Evolutionary conservation across 2,888 invertebrate species (phyloP), one percentile per base, ranked within the genome.

Genomic region (Drosophila kuntzei): DNA sequence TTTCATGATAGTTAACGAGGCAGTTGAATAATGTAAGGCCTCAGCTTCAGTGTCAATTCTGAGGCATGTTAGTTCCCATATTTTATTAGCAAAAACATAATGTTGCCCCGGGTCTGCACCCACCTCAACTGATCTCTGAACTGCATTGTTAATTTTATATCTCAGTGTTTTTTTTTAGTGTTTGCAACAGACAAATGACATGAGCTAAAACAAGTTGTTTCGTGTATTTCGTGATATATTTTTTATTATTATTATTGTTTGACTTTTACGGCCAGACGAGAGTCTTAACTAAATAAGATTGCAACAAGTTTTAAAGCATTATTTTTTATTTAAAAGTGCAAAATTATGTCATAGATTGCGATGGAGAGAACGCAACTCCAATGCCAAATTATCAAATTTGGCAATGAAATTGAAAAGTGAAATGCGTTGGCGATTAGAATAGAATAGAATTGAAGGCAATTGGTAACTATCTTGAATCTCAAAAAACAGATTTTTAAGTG

Each of bases 41-140:
- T 20, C 37, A 43, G 64, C 20, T 39, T 22, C 18, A 43, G 65
- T 72, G 39, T 57, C 27, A 64, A 36, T 60, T 49, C 18, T 39
- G 32, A 61, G 47, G 54, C 54, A 59, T 60, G 49, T 29, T 25
- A 54, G 34, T 54, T 18, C 43, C 22, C n/a, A 29, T 54, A 44
- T 44, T 66, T 61, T 54, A 39, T 43, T 43, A 34, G 49, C 49
- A 47, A 27, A 32, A 60, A 20, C 20, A 36, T 57, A 44, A 43
- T 34, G n/a, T 41, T 29, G 25, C 14, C 11, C 39, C 55, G 61
- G 78, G 64, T 80, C 76, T 75, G 60, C 61, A 57, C 49, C 61
- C 66, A 47, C n/a, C 53, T 55, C 11, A 55, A 61, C 65, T 80
- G 85, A 87, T 87, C 66, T 80, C 64, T 71, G 78, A 81, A 66